Conservation (phyloP, 2,113 vertebrate genomes). For the Austrofundulus limnaeus region DNA sequence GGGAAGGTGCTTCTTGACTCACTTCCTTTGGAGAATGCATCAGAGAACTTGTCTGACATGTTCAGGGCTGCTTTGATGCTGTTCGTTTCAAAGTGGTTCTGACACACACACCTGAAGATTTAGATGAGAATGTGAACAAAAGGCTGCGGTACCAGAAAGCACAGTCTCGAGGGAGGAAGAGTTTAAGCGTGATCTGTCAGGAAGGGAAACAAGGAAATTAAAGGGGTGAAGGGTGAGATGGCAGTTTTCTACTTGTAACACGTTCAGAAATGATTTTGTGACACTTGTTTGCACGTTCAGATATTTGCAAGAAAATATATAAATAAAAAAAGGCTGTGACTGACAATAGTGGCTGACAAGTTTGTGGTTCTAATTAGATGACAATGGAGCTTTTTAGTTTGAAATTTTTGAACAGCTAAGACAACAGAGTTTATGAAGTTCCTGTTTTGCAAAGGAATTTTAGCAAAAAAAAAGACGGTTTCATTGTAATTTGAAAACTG, state of each 20-base stretch:
- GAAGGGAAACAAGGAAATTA: constrained; percentile 13
- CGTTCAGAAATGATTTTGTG: neutral
- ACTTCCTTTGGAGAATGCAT: constrained; percentile 3
- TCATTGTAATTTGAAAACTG: neutral
- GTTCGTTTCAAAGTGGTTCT: constrained; percentile 21
- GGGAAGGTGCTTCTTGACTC: constrained; percentile 1
- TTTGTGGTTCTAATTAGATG: too few species aligned
- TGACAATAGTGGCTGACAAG: too few species aligned
- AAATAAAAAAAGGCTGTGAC: too few species aligned
- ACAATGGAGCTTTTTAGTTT: too few species aligned
- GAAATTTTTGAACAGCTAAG: too few species aligned
- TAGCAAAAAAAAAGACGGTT: neutral
- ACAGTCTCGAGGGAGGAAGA: constrained; percentile 21
- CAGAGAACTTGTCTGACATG: constrained; percentile 23
- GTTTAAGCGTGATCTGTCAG: constrained; percentile 27
- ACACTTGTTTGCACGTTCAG: neutral
- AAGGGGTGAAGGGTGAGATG: constrained; percentile 5
- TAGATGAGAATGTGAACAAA: constrained; percentile 28
- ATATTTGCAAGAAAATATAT: too few species aligned
- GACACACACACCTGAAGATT: constrained; percentile 42
- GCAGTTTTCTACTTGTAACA: constrained; percentile 28
- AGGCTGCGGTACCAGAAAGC: constrained; percentile 37
- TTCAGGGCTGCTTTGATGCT: constrained; percentile 34
- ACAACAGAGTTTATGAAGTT: too few species aligned
- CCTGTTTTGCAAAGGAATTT: neutral